Evolutionary conservation across 30 jellyfish, hydroid and myxozoan genomes (phyloP), one percentile per base, ranked within the genome.

Genomic region (Catostylus mosaicus): DNA sequence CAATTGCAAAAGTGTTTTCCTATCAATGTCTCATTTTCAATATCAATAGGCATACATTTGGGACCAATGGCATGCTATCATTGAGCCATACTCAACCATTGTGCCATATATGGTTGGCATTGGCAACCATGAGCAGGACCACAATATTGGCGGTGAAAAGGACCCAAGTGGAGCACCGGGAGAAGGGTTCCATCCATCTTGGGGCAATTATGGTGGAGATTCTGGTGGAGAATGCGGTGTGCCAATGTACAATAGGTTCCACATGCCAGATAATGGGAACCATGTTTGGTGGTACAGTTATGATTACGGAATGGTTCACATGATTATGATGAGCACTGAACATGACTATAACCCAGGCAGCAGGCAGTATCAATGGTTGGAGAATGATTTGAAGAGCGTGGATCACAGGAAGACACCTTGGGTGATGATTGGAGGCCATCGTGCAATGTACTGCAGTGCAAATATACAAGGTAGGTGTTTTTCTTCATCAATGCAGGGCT

Each of bases 161-260:
- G 97, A 89, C 88, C 97, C 94, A 16, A 89, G 95, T 62, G 87
- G 84, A 26, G 95, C 97, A 4, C 70, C 82, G 19, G 95, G 95
- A 36, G 77, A 80, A 48, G 95, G 95, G 0, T 89, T 89, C 73
- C 97, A 89, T 37, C 97, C 97, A 67, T 57, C 69, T 19, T 89
- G 97, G 97, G 94, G 94, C 30, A 82, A 82, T 69, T 84, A 24
- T 56, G 96, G 89, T 35, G 90, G 75, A 66, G 97, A 90, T 67
- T 90, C 97, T 12, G 96, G 95, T 23, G 97, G 97, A 2, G 97
- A 90, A 77, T 90, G 97, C 70, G 97, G 97, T 43, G 93, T 89
- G 11, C 97, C 97, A 46, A 89, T 89, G 97, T 90, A 43, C 50
- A 77, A 85, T 61, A 83, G 97, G 48, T 90, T 84, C 67, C 96